Base-by-base conservation (phyloP, 2,113 vertebrate genomes). In the Oreotrochilus melanogaster region DNA sequence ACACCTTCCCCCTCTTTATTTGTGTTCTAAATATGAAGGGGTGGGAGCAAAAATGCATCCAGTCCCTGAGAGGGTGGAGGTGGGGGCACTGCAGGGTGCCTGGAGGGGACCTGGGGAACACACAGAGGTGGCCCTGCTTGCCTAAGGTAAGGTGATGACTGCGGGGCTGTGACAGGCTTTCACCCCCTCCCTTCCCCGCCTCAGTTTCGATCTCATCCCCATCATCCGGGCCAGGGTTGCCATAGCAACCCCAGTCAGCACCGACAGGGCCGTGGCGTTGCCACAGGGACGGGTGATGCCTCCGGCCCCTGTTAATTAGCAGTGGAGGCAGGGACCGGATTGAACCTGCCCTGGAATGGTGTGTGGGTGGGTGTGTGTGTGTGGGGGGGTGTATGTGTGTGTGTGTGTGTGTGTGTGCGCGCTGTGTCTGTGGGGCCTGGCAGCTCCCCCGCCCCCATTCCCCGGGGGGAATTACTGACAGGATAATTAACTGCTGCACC, bases 171-270 rank as follows among this genome's bases (percentile, higher is more conserved):
- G 71, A 50, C 10, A 19, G 47, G 35, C 42, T 43, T 19, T 64
- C 33, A 37, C 51, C 9, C 51, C 8, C 14, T 1, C 30, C n/a
- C 11, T 14, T 25, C 62, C 28, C 54, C 11, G 0, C 31, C 30
- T 33, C 25, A 23, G 54, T 42, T 88, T 89, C 37, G 35, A 79
- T 89, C 87, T 73, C n/a, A 1, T 89, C 92, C 78, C 79, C 65
- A 42, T 81, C 58, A 7, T 71, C 76, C 12, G 61, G 82, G 64
- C 86, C 16, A 12, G 54, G 72, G 94, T 96, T 96, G 93, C 96
- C 82, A 89, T 93, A 93, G 94, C 88, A 96, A 97, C 96, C 50
- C 70, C 72, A 35, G 4, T 94, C 93, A 78, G 86, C 87, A 97
- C 95, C 76, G 92, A 96, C 84, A n/a, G 64, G 89, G 87, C 92